Evolutionary conservation across 2,113 vertebrate species (phyloP).

Genomic region (Pipa parva): DNA sequence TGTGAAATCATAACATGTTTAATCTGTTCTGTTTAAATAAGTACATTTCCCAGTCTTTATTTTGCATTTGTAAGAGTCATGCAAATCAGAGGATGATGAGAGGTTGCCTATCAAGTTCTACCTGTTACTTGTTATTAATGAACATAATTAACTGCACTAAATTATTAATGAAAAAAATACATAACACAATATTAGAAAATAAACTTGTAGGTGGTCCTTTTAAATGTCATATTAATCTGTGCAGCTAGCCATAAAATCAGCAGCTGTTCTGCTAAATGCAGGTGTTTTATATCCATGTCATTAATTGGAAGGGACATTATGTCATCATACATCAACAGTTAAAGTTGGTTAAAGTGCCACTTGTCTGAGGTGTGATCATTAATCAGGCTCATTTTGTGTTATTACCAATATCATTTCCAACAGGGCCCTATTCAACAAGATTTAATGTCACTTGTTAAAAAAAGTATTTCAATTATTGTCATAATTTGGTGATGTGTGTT

Average conservation of each 20-base stretch:
- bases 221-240: constrained; percentile 60
- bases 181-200: constrained; percentile 59
- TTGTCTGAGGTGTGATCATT: constrained; percentile 59
- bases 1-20: too few relatives aligned
- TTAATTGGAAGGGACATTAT: constrained; percentile 75
- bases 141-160: constrained; percentile 31
- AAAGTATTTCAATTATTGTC: constrained; percentile 29
- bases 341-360: constrained; percentile 67
- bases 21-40: too few relatives aligned
- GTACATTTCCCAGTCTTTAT: too few relatives aligned
- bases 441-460: constrained; percentile 25
- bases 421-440: constrained; percentile 20
- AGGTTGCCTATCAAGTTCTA: constrained; percentile 34
- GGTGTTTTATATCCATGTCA: constrained; percentile 71
- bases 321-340: constrained; percentile 67
- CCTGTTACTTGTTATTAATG: constrained; percentile 36
- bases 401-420: constrained; percentile 45
- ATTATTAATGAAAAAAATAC: constrained; percentile 50
- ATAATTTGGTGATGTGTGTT: constrained; percentile 10
- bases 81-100: background rate
- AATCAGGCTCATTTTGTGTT: constrained; percentile 60
- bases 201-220: constrained; percentile 59
- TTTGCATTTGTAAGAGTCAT: too few relatives aligned
- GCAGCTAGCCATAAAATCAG: constrained; percentile 58
- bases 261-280: constrained; percentile 67